These are phyloP conservation scores for Portunus trituberculatus DNA, from an alignment of 1,140 invertebrate genomes.

Conservation along the genomic window DNA sequence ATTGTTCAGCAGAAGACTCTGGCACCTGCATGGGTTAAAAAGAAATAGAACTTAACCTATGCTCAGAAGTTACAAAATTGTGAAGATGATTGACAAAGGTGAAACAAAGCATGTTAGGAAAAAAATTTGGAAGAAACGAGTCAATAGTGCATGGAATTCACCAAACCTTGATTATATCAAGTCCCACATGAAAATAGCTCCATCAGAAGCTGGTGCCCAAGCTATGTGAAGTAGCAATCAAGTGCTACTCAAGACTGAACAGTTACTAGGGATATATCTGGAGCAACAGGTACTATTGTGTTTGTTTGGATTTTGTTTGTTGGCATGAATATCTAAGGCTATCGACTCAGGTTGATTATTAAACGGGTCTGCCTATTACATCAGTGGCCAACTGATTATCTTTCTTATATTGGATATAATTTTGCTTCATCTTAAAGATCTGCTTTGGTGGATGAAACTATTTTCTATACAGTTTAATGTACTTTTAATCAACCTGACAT, in stretches of 20 bases:
- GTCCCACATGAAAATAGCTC: neutral
- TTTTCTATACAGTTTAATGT: no score
- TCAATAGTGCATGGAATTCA: constrained; percentile 14
- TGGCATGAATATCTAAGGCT: no score
- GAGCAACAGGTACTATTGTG: no score
- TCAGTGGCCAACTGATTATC: no score
- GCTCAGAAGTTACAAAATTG: constrained; percentile 23
- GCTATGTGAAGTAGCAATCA: constrained; percentile 27
- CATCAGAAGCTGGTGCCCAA: constrained; percentile 27
- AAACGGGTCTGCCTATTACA: no score
- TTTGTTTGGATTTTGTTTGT: no score
- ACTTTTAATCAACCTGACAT: no score
- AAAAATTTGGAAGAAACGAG: neutral
- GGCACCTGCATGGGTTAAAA: neutral
- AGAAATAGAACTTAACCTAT: neutral
- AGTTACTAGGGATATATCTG: neutral
- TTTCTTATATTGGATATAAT: no score
- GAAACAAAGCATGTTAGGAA: neutral
- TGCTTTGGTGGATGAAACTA: no score
- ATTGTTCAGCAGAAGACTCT: neutral
- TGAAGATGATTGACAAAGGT: neutral
- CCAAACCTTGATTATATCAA: neutral
- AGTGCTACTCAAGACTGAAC: constrained; percentile 9
- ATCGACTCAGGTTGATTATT: no score
- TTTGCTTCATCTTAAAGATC: no score